phyloP scores from a whole-genome alignment of 2,797 vertebrate species.

The Dipus sagitta region DNA sequence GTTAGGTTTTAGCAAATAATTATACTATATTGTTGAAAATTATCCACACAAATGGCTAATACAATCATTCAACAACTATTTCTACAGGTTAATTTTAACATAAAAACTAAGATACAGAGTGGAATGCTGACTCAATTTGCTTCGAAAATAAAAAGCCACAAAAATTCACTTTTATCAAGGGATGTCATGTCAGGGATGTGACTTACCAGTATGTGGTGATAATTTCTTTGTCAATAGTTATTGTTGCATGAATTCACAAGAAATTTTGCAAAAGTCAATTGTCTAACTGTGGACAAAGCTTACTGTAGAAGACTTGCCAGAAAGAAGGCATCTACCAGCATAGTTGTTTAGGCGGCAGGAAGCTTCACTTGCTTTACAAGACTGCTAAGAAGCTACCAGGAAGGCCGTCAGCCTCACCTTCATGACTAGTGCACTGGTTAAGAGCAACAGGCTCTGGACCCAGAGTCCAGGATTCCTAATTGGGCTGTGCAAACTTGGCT shows the following conservation, averaged over 20 bases:
- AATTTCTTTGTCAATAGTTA: conserved; percentile 39
- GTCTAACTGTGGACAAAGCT: conserved; percentile 22
- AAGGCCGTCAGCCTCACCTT: neutral
- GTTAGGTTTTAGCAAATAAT: conserved; percentile 63
- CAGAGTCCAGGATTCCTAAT: neutral
- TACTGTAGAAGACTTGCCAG: neutral
- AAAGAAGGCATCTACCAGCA: conserved; percentile 2
- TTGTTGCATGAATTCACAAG: conserved; percentile 30
- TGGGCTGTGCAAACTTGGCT: neutral
- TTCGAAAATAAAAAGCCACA: conserved; percentile 8
- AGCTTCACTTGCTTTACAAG: neutral
- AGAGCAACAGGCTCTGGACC: neutral
- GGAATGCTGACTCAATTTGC: conserved; percentile 40
- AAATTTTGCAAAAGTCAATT: conserved; percentile 51
- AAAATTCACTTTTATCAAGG: conserved; percentile 43
- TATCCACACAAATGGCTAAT: conserved; percentile 50
- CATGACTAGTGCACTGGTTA: neutral
- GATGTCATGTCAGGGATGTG: conserved; percentile 19
- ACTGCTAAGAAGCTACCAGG: neutral
- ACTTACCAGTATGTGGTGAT: neutral
- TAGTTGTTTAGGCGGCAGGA: neutral
- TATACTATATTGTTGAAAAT: conserved; percentile 39
- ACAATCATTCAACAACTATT: conserved; percentile 15
- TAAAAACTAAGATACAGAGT: conserved; percentile 44
- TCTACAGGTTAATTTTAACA: conserved; percentile 39